These are phyloP conservation scores for Parazoanthus atlanticus DNA, from an alignment of 92 coral and sea anemone species.

Conservation along the genomic window DNA sequence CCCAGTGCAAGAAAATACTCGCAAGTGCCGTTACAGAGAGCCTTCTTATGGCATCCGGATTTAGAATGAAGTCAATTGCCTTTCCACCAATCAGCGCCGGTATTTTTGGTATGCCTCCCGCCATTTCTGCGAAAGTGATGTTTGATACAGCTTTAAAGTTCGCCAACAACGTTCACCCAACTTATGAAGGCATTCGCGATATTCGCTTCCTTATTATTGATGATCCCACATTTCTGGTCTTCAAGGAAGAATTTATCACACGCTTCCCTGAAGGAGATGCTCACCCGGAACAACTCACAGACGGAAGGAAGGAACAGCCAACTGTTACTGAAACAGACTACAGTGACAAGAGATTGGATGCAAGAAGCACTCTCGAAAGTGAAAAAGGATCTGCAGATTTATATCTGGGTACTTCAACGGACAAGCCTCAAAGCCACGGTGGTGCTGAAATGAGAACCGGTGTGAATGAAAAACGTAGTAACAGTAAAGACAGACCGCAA, in stretches of 20 bases:
- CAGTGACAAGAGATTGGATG: neutral
- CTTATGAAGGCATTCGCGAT: conserved; percentile 19
- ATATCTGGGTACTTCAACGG: neutral
- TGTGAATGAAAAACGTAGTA: neutral
- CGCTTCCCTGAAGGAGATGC: neutral
- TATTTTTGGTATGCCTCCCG: conserved; percentile 41
- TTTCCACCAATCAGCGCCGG: conserved; percentile 48
- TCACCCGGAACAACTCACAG: neutral
- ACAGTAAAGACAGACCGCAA: no score
- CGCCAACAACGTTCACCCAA: conserved; percentile 21
- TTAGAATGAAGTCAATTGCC: conserved; percentile 38
- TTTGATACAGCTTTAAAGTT: conserved; percentile 22
- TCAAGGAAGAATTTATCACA: conserved; percentile 23
- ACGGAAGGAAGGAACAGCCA: neutral
- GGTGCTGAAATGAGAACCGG: neutral
- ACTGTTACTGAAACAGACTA: neutral
- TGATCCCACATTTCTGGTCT: conserved; percentile 14
- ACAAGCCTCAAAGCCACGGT: neutral
- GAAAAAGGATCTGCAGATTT: neutral
- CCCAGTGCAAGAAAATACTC: conserved; percentile 26
- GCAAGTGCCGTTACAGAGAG: conserved; percentile 36
- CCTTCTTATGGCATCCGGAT: conserved; percentile 42
- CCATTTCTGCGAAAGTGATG: conserved; percentile 42
- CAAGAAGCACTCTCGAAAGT: neutral
- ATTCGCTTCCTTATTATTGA: conserved; percentile 41